Percentiles rank a stretch among this genome's conserved stretches.
Conservation (phyloP, 2,113 vertebrate genomes). For the Pomatorhinus ruficollis region DNA sequence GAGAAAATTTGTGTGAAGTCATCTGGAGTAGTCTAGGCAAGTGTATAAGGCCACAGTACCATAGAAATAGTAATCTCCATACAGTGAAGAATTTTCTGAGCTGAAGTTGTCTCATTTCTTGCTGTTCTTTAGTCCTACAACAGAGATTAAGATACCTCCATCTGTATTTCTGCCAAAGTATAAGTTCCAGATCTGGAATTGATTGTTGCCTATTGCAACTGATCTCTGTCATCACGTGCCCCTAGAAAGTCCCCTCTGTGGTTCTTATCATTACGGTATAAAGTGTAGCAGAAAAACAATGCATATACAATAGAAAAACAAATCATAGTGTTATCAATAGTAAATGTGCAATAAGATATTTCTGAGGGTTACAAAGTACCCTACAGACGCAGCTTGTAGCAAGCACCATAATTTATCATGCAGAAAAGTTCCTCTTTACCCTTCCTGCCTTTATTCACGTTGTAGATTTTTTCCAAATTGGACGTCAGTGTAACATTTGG, state of each 20-base stretch:
- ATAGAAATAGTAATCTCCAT: background rate
- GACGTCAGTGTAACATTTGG: background rate
- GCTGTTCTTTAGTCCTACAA: background rate
- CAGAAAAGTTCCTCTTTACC: background rate
- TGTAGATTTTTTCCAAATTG: background rate
- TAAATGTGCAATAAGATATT: background rate
- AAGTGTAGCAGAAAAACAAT: background rate
- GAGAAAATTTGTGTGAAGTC: background rate
- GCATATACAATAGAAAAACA: background rate
- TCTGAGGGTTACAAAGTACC: background rate
- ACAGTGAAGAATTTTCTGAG: background rate
- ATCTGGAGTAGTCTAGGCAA: background rate
- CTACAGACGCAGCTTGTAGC: background rate
- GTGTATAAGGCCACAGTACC: background rate
- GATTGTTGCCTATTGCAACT: background rate
- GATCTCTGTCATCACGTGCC: background rate
- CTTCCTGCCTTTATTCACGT: background rate
- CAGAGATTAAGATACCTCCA: background rate
- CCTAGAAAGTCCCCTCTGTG: background rate
- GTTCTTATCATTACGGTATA: background rate
- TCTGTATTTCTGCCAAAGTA: background rate
- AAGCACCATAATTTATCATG: background rate
- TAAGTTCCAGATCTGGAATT: background rate
- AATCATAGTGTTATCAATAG: background rate
- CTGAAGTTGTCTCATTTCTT: background rate